Base-by-base conservation (phyloP, 1,140 invertebrate species). In the Zaprionus lachaisei region DNA sequence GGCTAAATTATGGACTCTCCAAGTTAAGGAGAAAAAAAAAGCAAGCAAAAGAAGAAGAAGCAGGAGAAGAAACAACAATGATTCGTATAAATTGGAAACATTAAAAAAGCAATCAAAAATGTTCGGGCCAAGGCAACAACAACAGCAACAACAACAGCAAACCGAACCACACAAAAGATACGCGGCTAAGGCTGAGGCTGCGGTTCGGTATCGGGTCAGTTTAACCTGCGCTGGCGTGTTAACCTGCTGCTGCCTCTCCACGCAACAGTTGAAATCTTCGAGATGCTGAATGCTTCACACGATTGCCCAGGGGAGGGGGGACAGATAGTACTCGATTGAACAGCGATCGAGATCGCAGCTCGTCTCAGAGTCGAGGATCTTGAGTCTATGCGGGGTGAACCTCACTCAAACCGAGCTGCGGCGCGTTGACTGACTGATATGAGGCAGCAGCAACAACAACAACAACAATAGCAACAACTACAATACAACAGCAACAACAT, bases 51-150 rank as follows among this genome's bases (percentile, higher is more conserved):
- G 22, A 49, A 17, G 44, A 26, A 26, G 22, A 54, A 54, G 22
- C 6, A 64, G 24, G 22, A 47, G 41, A 55, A 65, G 62, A 90
- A 85, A 90, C 81, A 89, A 90, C 85, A 89, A 89, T 89, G 84
- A 89, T 89, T 89, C 84, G 84, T 90, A 89, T 89, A 89, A 90
- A 89, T 89, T 90, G 84, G 84, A 89, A 89, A 90, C 84, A 89
- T 89, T 89, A 89, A 89, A 89, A 89, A 90, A 89, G 84, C 84
- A 89, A 89, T 89, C 84, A 89, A 89, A 89, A 89, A 85, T 90
- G 84, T 89, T 89, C 79, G 79, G 79, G 75, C 81, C 81, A 85
- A 86, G 83, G 75, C 83, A 80, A 66, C 76, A 85, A 62, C 62
- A 68, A 66, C 57, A 65, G 14, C 66, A 31, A 70, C 26, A 26